phyloP scores from a whole-genome alignment of 2,797 vertebrate genomes.

The Menidia menidia region DNA sequence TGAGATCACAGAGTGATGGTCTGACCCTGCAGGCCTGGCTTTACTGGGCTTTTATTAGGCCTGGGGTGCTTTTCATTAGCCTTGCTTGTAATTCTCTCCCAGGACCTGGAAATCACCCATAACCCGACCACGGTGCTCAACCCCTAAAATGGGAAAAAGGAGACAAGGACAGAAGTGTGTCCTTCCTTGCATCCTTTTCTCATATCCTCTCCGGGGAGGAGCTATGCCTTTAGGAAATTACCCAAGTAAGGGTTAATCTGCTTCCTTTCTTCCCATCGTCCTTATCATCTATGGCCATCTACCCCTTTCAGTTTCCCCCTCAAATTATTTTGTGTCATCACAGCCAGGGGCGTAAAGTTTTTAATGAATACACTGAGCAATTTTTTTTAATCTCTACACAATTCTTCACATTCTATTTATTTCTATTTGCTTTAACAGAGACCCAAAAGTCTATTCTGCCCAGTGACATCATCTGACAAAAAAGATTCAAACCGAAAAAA shows the following conservation, averaged over 20 bases:
- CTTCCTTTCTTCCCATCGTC: neutral
- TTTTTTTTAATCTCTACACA: neutral
- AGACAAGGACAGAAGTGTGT: too few relatives aligned
- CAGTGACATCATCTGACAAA: neutral
- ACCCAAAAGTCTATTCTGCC: neutral
- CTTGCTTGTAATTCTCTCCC: too few relatives aligned
- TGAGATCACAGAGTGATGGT: neutral
- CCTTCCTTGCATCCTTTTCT: too few relatives aligned
- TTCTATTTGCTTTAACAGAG: neutral
- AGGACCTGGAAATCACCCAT: too few relatives aligned
- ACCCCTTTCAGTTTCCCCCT: conserved; percentile 6
- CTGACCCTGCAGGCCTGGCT: neutral
- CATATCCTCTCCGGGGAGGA: too few relatives aligned
- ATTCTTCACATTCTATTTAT: neutral
- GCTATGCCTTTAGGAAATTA: too few relatives aligned
- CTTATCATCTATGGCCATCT: conserved; percentile 9
- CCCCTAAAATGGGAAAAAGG: too few relatives aligned
- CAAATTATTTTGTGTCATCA: conserved; percentile 15
- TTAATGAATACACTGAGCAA: neutral
- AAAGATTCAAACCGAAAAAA: neutral
- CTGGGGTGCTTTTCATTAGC: too few relatives aligned
- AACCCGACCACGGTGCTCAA: too few relatives aligned
- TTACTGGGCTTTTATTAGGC: neutral
- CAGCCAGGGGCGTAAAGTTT: neutral
- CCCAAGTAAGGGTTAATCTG: neutral